phyloP scores from a whole-genome alignment of 2,113 vertebrate genomes.

The Nanger granti region DNA sequence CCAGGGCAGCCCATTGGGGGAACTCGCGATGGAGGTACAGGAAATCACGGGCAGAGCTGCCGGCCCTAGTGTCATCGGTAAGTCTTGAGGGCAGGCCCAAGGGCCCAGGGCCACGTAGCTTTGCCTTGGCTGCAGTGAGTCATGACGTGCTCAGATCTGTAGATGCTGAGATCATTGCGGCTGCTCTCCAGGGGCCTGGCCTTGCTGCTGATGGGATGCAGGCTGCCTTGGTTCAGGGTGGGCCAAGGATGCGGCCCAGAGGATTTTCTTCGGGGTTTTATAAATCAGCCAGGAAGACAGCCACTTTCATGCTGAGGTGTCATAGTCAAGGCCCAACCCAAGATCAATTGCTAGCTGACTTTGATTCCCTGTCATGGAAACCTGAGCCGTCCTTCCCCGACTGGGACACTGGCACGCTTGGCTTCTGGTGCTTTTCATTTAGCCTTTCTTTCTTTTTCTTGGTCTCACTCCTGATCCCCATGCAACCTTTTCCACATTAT shows the following conservation, averaged over 20 bases:
- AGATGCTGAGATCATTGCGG: not conserved
- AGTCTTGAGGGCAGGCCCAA: not conserved
- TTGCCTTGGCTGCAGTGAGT: not conserved
- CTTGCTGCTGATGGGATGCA: not conserved
- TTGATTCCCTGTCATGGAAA: not conserved
- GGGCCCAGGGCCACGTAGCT: not conserved
- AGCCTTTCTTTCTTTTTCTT: not conserved
- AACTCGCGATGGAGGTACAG: not conserved
- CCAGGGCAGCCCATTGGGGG: not conserved
- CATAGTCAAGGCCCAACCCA: not conserved
- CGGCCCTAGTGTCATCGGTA: not conserved
- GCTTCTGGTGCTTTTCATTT: not conserved
- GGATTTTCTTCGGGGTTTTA: not conserved
- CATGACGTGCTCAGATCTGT: not conserved
- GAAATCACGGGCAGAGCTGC: not conserved
- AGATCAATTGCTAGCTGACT: constrained; percentile 16
- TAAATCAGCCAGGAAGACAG: constrained; percentile 30
- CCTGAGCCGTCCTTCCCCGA: not conserved
- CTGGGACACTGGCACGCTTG: not conserved
- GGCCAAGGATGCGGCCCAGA: not conserved
- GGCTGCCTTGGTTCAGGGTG: not conserved
- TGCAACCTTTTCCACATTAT: not conserved
- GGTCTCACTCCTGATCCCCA: not conserved
- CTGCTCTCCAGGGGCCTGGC: rapidly evolving
- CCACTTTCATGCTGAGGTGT: constrained; percentile 1